Evolutionary conservation across 2,888 invertebrate genomes (phyloP), one percentile per base, ranked within the genome.

Genomic region (Eristalis intricaria): DNA sequence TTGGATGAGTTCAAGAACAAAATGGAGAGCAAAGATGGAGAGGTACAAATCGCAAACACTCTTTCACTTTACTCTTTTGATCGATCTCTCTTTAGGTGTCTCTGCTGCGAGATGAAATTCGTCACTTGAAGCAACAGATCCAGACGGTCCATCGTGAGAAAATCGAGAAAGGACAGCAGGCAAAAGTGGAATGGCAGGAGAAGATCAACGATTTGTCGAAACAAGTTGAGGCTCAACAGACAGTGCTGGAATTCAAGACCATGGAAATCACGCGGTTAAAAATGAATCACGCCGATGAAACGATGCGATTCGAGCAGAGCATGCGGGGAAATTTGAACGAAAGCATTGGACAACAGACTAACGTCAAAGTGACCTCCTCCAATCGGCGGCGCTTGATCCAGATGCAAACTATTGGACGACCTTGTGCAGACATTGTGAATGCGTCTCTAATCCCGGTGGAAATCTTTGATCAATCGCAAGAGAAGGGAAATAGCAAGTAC

Each of bases 41-140:
- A 92, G 90, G 91, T 92, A 19, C 71, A n/a, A 19, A 4, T 4
- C 7, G 7, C 22, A 56, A 0, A 7, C n/a, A 19, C 19, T 23
- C 29, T 4, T 4, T 13, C 35, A 35, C 11, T n/a, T 29, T 4
- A 50, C 4, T 10, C 7, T 50, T 19, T 43, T n/a, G 26, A 69
- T 50, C 11, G 10, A 22, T 58, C 1, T 13, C 43, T 10, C 80
- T 63, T 4, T 29, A 91, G 91, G 89, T 90, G 15, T 89, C 90
- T 5, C 68, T 92, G 58, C 89, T 92, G 2, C 92, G 92, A 1
- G 91, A 92, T 83, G 92, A 92, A 68, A 88, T 92, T 15, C 91
- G 90, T 4, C 91, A 92, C 64, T 83, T 91, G n/a, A 91, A 91
- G 26, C 92, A 92, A 50, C 90, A 92, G 79, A 89, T 92, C 8